Evolutionary conservation across 2,888 invertebrate species (phyloP).

Genomic region (Sclerodermus sp.): DNA sequence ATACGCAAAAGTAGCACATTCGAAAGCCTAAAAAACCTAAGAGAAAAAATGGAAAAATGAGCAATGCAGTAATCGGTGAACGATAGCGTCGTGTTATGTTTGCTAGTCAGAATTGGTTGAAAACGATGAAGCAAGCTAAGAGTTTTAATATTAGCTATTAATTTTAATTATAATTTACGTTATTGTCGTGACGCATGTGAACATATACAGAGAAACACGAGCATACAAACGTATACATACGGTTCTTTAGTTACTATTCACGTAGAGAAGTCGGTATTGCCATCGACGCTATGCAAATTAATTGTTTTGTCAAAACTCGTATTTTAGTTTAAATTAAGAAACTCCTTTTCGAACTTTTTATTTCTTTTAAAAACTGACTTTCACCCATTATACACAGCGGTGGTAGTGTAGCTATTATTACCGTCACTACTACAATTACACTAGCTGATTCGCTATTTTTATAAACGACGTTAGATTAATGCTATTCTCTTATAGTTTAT

Average conservation of each 20-base stretch:
- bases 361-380: too few relatives aligned
- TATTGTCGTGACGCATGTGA: slow-evolving; percentile 18
- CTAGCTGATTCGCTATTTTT: slow-evolving; percentile 22
- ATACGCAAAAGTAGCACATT: too few relatives aligned
- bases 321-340: not conserved
- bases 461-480: slow-evolving; percentile 9
- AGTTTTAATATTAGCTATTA: slow-evolving; percentile 33
- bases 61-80: slow-evolving; percentile 38
- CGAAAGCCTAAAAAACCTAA: not conserved
- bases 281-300: slow-evolving; percentile 17
- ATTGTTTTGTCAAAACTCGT: slow-evolving; percentile 14
- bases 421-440: slow-evolving; percentile 13
- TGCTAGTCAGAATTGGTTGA: slow-evolving; percentile 57
- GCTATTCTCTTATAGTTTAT: slow-evolving; percentile 24
- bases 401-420: slow-evolving; percentile 14
- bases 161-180: slow-evolving; percentile 22
- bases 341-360: too few relatives aligned
- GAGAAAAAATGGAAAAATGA: slow-evolving; percentile 6
- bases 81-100: slow-evolving; percentile 51
- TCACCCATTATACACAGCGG: slow-evolving; percentile 2
- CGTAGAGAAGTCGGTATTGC: slow-evolving; percentile 24
- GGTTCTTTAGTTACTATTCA: slow-evolving; percentile 57
- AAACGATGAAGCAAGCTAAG: slow-evolving; percentile 38
- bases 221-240: slow-evolving; percentile 31
- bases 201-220: not conserved